Percentiles rank a stretch among this genome's conserved stretches.
These are phyloP conservation scores for Galleria mellonella DNA, from an alignment of 1,140 invertebrate species.

Conservation along the genomic window DNA sequence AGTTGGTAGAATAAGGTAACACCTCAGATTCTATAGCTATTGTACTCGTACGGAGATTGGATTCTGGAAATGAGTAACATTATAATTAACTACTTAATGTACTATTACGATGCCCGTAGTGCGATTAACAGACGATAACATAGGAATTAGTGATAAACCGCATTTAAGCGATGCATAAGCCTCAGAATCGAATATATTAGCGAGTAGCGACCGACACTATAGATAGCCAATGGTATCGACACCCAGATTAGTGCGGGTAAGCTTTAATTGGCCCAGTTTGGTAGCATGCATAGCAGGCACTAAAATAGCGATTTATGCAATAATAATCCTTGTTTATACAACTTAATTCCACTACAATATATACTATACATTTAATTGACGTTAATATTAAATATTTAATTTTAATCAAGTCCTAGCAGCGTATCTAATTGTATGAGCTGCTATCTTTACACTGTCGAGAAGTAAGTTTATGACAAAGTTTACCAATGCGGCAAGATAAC, in stretches of 20 bases:
- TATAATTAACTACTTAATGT: neutral
- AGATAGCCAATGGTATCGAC: conserved; percentile 22
- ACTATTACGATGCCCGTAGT: neutral
- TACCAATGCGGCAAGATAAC: conserved; percentile 24
- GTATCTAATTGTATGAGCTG: too few species aligned
- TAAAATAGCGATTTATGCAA: conserved; percentile 66
- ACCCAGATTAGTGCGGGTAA: conserved; percentile 44
- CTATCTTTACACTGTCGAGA: neutral
- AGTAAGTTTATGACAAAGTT: conserved; percentile 6
- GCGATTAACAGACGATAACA: conserved; percentile 7
- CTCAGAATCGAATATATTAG: conserved; percentile 11
- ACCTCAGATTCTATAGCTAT: conserved; percentile 15
- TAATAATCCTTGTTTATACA: conserved; percentile 60
- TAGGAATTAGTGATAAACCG: conserved; percentile 2
- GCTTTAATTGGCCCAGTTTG: conserved; percentile 67
- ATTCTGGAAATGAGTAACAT: neutral
- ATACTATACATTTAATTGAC: conserved; percentile 4
- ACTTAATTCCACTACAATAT: conserved; percentile 40
- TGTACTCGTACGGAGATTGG: conserved; percentile 3
- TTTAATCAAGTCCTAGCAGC: too few species aligned
- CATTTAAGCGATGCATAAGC: conserved; percentile 7
- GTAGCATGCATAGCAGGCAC: conserved; percentile 53
- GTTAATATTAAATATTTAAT: too few species aligned
- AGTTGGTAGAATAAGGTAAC: conserved; percentile 34
- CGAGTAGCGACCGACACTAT: conserved; percentile 1